Evolutionary conservation across 2,113 vertebrate genomes (phyloP).

Genomic region (Nanorana parkeri): DNA sequence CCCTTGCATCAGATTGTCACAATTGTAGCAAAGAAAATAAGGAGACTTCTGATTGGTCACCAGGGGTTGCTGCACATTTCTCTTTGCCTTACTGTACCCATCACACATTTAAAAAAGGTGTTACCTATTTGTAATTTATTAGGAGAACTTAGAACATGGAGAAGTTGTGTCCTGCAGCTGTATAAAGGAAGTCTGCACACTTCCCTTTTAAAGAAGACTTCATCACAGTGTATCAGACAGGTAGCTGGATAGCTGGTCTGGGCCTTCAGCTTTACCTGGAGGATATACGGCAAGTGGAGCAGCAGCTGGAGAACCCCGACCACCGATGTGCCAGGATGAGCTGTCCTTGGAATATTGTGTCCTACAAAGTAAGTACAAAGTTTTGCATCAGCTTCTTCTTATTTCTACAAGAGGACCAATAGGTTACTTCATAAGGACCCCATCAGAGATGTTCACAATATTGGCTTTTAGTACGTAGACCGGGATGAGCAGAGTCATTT

Average conservation of each 20-base stretch:
- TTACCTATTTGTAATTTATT: background rate
- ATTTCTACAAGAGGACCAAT: too few species aligned
- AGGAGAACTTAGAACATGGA: slow-evolving; percentile 43
- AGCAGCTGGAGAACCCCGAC: background rate
- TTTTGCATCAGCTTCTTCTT: background rate
- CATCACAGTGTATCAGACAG: slow-evolving; percentile 18
- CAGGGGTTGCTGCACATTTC: too few species aligned
- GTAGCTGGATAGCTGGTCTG: slow-evolving; percentile 12
- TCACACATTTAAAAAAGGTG: too few species aligned
- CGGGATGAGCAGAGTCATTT: too few species aligned
- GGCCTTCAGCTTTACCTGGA: background rate
- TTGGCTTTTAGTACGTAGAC: too few species aligned
- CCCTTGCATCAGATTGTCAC: too few species aligned
- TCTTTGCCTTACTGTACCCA: too few species aligned
- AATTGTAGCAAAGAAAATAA: too few species aligned
- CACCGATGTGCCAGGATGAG: slow-evolving; percentile 26
- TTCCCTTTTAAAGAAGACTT: slow-evolving; percentile 45
- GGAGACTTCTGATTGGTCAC: too few species aligned
- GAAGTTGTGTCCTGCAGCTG: slow-evolving; percentile 17
- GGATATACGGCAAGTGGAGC: background rate
- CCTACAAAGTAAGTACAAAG: slow-evolving; percentile 36
- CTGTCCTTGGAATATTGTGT: slow-evolving; percentile 22
- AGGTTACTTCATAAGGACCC: too few species aligned
- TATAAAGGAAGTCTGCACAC: slow-evolving; percentile 44
- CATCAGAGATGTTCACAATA: too few species aligned